Evolutionary conservation across 2,797 vertebrate species (phyloP).

Genomic region (Thamnophis elegans): DNA sequence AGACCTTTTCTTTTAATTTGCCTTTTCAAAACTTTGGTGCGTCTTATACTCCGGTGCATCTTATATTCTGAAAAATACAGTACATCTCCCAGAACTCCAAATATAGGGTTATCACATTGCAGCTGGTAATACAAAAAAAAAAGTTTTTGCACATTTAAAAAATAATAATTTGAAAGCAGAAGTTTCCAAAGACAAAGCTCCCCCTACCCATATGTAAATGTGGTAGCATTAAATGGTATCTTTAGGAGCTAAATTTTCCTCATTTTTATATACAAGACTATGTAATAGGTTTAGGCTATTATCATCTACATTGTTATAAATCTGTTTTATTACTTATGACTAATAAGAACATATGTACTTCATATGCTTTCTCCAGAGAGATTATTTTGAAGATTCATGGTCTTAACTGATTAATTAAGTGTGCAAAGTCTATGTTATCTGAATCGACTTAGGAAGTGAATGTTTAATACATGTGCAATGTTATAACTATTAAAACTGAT

Average conservation of each 20-base stretch:
- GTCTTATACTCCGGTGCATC: no score
- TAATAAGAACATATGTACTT: slow-evolving; percentile 20
- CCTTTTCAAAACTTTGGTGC: no score
- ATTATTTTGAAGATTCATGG: slow-evolving; percentile 19
- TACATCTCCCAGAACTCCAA: background rate
- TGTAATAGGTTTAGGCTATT: slow-evolving; percentile 34
- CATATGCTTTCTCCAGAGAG: slow-evolving; percentile 22
- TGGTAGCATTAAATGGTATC: background rate
- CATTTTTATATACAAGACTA: slow-evolving; percentile 11
- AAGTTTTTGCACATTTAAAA: no score
- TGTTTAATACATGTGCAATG: slow-evolving; percentile 15
- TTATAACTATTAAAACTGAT: slow-evolving; percentile 35
- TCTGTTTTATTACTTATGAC: slow-evolving; percentile 12
- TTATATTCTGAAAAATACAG: no score
- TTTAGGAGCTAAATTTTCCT: background rate
- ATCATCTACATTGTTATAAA: slow-evolving; percentile 35
- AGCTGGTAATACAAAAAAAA: background rate
- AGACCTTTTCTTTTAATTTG: no score
- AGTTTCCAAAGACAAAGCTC: background rate
- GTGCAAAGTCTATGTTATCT: slow-evolving; percentile 21
- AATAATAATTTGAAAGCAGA: background rate
- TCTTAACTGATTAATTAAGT: slow-evolving; percentile 36
- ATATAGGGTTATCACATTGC: background rate
- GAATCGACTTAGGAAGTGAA: slow-evolving; percentile 18
- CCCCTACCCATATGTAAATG: background rate